A percentile compares a stretch with the other conserved stretches of the same genome.
Evolutionary conservation across 2,888 invertebrate species (phyloP).

Genomic region (Zaprionus lineosus): DNA sequence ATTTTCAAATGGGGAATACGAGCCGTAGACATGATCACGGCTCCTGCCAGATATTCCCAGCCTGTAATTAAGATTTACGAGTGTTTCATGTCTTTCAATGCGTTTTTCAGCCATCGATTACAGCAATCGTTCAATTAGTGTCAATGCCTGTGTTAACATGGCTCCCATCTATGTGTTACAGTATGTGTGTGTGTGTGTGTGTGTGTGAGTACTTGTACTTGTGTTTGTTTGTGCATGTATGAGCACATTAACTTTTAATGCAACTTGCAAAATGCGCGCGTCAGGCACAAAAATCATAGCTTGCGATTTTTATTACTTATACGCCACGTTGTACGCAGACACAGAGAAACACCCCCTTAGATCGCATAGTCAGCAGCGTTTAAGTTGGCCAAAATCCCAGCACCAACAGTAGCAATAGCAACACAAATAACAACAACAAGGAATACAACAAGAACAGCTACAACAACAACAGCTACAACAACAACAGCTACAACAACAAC

Average conservation of each 20-base stretch:
- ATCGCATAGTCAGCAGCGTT: constrained; percentile 43
- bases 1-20: constrained; percentile 18
- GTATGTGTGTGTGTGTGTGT: neutral
- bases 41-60: neutral
- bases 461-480: constrained; percentile 15
- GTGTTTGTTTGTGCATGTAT: constrained; percentile 14
- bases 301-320: constrained; percentile 49
- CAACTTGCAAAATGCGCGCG: constrained; percentile 28
- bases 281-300: constrained; percentile 24
- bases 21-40: neutral
- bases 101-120: constrained; percentile 11
- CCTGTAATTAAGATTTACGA: constrained; percentile 36
- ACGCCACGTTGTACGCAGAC: constrained; percentile 42
- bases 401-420: constrained; percentile 10
- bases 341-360: too few relatives aligned
- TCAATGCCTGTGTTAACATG: neutral
- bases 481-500: neutral
- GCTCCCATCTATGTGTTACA: neutral
- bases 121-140: constrained; percentile 24
- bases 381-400: constrained; percentile 28
- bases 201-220: neutral
- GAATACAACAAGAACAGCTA: constrained; percentile 2
- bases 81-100: neutral
- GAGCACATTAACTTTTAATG: constrained; percentile 49
- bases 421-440: too few relatives aligned